Evolutionary conservation across 2,797 vertebrate species (phyloP), one percentile per base, ranked within the genome.

Genomic region (Trachurus trachurus): DNA sequence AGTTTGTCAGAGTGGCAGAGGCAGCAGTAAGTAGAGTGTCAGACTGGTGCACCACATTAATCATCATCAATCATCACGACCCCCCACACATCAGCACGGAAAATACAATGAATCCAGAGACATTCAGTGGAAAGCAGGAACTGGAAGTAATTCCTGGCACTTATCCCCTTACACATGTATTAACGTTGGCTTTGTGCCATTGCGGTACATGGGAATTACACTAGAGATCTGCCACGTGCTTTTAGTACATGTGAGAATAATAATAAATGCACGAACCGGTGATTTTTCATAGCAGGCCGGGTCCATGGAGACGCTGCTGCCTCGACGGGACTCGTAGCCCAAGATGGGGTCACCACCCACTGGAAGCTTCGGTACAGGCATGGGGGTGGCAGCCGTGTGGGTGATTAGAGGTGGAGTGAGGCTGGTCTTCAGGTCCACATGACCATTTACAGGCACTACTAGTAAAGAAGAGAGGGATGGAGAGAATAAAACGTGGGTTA

Each of bases 341-440:
- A 94, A 89, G 0, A 89, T 80, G 4, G 93, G 88, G 0, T 98
- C 98, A n/a, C 95, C 96, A 0, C 91, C 92, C 17, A 90, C 84
- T 1, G 97, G 95, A 9, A 97, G 94, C 91, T 98, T 99, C 85
- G 98, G 98, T 52, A 98, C 88, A 0, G 98, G 96, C 97, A 99
- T 99, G 0, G 98, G 98, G 0, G 98, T 99, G 84, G 98, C 97
- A 0, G 98, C 98, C 0, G 98, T 99, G 88, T 99, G 98, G 71
- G 98, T 99, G 84, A 99, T 99, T n/a, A 99, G 95, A 0, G 98
- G 98, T 0, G 98, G 98, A n/a, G 97, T 95, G 89, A 98, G 92
- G 88, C 95, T 98, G 92, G 93, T 96, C 91, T 95, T 98, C 80
- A 98, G 93, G 85, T 99, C 98, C 0, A 96, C 95, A 40, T 96